phyloP scores from a whole-genome alignment of 1,140 invertebrate species.

The Ceratoteleas bidentatus region DNA sequence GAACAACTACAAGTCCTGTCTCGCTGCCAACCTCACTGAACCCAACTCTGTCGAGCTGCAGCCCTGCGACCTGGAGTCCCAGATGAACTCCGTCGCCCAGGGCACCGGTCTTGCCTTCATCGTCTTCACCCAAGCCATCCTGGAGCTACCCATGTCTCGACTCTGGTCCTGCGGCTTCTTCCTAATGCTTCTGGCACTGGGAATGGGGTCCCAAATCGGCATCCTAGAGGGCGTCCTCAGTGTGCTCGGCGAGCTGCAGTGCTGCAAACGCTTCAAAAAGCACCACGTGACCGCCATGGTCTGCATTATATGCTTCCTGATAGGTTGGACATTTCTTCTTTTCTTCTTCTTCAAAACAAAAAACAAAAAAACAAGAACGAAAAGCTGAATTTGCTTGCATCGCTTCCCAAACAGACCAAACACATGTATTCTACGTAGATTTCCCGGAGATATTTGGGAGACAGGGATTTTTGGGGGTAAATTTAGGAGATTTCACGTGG shows the following conservation, averaged over 20 bases:
- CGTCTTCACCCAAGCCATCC: slow-evolving; percentile 94
- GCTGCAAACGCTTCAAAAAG: slow-evolving; percentile 92
- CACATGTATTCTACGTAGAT: too few species aligned
- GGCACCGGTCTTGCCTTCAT: slow-evolving; percentile 95
- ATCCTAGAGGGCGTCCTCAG: slow-evolving; percentile 96
- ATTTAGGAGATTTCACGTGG: too few species aligned
- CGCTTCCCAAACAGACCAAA: too few species aligned
- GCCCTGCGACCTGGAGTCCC: slow-evolving; percentile 84
- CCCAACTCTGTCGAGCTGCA: slow-evolving; percentile 79
- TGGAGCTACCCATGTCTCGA: slow-evolving; percentile 92
- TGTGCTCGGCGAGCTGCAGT: slow-evolving; percentile 94
- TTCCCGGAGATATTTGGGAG: too few species aligned
- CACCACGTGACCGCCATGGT: slow-evolving; percentile 91
- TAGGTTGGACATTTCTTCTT: too few species aligned
- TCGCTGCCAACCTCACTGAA: slow-evolving; percentile 73
- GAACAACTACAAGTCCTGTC: slow-evolving; percentile 89
- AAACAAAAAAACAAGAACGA: too few species aligned
- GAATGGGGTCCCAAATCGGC: slow-evolving; percentile 94
- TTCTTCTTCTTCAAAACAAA: too few species aligned
- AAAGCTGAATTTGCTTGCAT: too few species aligned
- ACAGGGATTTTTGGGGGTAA: too few species aligned
- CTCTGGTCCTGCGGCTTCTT: slow-evolving; percentile 97
- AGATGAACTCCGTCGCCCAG: slow-evolving; percentile 91
- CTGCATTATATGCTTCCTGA: slow-evolving; percentile 90
- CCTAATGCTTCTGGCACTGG: slow-evolving; percentile 93